phyloP scores from a whole-genome alignment of 2,113 vertebrate genomes.

The Ascaphus truei region DNA sequence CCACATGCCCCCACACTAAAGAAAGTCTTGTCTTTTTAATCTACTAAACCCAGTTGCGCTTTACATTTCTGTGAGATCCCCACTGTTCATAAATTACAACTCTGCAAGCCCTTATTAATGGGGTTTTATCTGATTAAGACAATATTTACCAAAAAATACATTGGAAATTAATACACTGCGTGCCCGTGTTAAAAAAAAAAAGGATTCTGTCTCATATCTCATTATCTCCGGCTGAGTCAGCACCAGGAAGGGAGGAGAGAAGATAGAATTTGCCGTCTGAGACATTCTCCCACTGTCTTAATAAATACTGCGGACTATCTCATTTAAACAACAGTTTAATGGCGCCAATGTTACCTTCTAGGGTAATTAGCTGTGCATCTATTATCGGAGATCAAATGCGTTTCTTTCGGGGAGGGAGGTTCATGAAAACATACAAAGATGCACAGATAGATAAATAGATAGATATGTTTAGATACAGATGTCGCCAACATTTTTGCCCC shows the following conservation, averaged over 20 bases:
- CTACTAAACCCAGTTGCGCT: not conserved
- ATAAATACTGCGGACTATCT: constrained; percentile 10
- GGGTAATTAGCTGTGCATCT: not conserved
- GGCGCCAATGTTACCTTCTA: not conserved
- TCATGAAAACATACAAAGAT: too few relatives aligned
- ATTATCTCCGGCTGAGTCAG: constrained; percentile 18
- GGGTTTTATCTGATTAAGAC: constrained; percentile 23
- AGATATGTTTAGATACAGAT: too few relatives aligned
- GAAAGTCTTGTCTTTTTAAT: not conserved
- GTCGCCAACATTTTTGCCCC: too few relatives aligned
- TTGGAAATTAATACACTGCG: constrained; percentile 16
- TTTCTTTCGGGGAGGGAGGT: not conserved
- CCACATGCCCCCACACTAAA: too few relatives aligned
- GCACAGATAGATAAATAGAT: too few relatives aligned
- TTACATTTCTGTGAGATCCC: not conserved
- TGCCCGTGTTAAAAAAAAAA: constrained; percentile 5
- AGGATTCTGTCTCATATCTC: constrained; percentile 14
- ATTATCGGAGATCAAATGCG: not conserved
- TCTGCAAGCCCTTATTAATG: not conserved
- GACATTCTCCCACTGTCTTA: constrained; percentile 16
- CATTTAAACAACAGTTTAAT: not conserved
- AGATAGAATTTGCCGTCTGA: constrained; percentile 6
- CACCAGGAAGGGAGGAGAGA: not conserved
- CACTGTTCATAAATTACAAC: constrained; percentile 20
- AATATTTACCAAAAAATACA: constrained; percentile 17